Base-by-base conservation (phyloP, 2,888 invertebrate genomes). In the Amblyteles armatorius region DNA sequence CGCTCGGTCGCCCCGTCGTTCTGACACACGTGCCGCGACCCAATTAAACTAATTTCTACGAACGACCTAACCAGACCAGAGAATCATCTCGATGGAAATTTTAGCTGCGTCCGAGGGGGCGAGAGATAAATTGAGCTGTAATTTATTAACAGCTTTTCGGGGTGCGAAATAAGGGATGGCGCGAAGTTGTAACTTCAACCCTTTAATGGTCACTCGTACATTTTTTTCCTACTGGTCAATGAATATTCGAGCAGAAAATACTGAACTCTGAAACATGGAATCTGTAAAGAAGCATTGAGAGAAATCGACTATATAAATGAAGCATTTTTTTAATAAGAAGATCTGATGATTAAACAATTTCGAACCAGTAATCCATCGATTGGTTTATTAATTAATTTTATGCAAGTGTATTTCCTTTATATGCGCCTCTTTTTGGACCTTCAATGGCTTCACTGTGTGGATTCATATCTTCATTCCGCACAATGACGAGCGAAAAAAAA, bases 11-110 rank as follows among this genome's bases (percentile, higher is more conserved):
- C 60, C 19, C 36, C 33, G 33, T 79, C 48, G 63, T 44, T 50
- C 44, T 19, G 19, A 11, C 44, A 57, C 68, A 68, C 68, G 67
- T 55, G 52, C 40, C 77, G 68, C 48, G 48, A 33, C 57, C 78
- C 40, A 69, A 78, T 69, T 69, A 60, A 78, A 60, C 48, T 50
- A 65, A 76, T 65, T 76, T 50, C 63, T 33, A 19, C 48, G 63
- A 76, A 76, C 33, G 33, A 22, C 16, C 50, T 36, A 57, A 5
- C 29, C 29, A 50, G 50, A 16, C 3, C 74, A 13, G 33, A 50
- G 40, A 63, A 63, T 50, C 74, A 65, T 76, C 48, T 19, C 3
- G 33, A 22, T 57, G 73, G 74, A 65, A 63, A 50, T 48, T 22
- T 36, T 16, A 60, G 33, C 16, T 6, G 48, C 33, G 40, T 50